Base-by-base conservation (phyloP, 2,797 vertebrate species). In the Xiphorhynchus erythropygius region DNA sequence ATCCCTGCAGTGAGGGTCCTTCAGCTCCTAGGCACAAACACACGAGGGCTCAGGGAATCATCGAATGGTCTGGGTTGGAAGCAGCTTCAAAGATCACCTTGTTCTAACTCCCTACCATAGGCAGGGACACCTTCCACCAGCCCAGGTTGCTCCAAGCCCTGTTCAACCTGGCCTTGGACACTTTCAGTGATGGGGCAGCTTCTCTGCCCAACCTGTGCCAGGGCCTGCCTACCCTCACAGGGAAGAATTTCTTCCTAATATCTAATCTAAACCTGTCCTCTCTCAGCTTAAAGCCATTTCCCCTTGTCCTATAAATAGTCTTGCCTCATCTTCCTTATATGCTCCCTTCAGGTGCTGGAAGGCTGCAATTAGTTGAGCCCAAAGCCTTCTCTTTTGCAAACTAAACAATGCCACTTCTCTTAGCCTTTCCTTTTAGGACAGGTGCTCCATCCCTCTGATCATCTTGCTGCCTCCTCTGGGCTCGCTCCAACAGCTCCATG, bases 1-100 rank as follows among this genome's bases (percentile, higher is more conserved):
- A 32, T 99, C 99, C 92, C 99, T 97, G 96, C 99, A 99, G 97
- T 99, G 99, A 62, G 99, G 99, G 89, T 99, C 99, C 96, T 99
- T 99, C 94, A 99, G 98, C 67, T 99, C 99, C 99, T 99, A 86
- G 0, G 78, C 0, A 83, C 27, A 65, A 81, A 21, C 9, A 81
- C 0, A 0, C 0, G 0, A 5, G 4, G 11, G 28, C 27, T 42
- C 21, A 32, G 2, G 8, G 28, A 42, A 23, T 11, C 60, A 42
- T 4, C 6, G 28, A 63, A 42, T 23, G 10, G 13, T 32, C 23
- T 42, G 60, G 12, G 13, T 21, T 42, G 60, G 19, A 42, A 32
- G 19, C 28, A 3, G 22, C 28, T 14, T 22, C 13, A 30, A 62
- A 9, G 2, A 10, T 10, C 28, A 42, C 19, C 27, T 5, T 14